Base-by-base conservation (phyloP, 2,113 vertebrate species). In the Atrichornis clamosus region DNA sequence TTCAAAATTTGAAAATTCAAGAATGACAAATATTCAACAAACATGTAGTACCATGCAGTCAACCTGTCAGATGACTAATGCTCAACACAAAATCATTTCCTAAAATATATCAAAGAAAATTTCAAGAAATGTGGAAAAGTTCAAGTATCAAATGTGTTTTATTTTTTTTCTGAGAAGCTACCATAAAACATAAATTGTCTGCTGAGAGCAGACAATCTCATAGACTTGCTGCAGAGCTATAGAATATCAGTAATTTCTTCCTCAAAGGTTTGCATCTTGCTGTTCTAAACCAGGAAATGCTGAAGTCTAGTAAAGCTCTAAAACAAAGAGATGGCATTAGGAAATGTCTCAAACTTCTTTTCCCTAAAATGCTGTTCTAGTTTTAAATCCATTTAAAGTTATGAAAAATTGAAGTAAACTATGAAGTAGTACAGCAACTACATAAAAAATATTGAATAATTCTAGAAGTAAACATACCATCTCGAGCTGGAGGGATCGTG, bases 401-500 rank as follows among this genome's bases (percentile, higher is more conserved):
- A 80, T 13, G 8, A 62, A 65, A 87, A 94, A 72, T 19, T 4
- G 26, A 85, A 39, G 49, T 73, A 53, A 94, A 50, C 13, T 27
- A 55, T 58, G 49, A 63, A 91, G 33, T 15, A 64, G 30, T 60
- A 27, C 5, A 83, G 28, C 22, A 73, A 44, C 18, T 62, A 60
- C n/a, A 33, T 10, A 32, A 55, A 95, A 82, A 89, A 84, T 46
- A 65, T 13, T 63, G 23, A 59, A 41, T 50, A 81, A 63, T 64
- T 95, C 60, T 77, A 74, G 28, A 91, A 49, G 53, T 7, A 65
- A 63, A 90, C 98, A 97, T 97, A 99, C 99, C 99, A 89, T 99
- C 98, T 73, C 99, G 98, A 41, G 98, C 99, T 8, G 99, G 99
- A 63, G 99, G 99, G 56, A 99, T 99, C 42, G 99, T 99, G 46